These are phyloP conservation scores for Heliconius aoede DNA, from an alignment of 2,888 invertebrate species.

Conservation along the genomic window DNA sequence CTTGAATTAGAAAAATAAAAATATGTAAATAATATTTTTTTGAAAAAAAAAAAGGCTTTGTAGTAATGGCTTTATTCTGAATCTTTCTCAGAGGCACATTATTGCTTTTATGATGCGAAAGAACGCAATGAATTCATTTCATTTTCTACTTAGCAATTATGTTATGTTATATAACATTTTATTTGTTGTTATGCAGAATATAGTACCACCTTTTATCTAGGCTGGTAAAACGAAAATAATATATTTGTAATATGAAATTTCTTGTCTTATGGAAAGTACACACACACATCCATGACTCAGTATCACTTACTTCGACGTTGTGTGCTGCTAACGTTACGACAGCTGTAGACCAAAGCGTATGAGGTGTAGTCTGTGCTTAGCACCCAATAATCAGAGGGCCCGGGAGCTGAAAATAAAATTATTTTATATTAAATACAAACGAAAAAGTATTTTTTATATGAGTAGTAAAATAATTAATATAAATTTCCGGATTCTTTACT, in stretches of 20 bases:
- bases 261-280: neutral
- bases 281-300: neutral
- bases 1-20: conserved; percentile 49
- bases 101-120: neutral
- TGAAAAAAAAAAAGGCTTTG: too few relatives aligned
- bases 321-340: conserved; percentile 71
- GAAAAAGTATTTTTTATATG: too few relatives aligned
- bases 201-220: too few relatives aligned
- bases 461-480: too few relatives aligned
- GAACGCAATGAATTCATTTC: neutral
- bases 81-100: neutral
- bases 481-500: too few relatives aligned
- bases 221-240: neutral
- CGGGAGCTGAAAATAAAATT: conserved; percentile 45
- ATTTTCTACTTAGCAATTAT: neutral
- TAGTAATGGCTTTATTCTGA: neutral
- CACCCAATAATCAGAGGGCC: conserved; percentile 53
- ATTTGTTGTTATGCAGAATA: neutral
- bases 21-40: neutral
- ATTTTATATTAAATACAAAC: neutral
- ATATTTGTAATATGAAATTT: neutral
- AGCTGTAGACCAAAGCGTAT: conserved; percentile 85
- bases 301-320: conserved; percentile 63
- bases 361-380: conserved; percentile 83
- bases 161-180: too few relatives aligned